Conservation (phyloP, 2,113 vertebrate genomes). For the Paratilapia polleni region DNA sequence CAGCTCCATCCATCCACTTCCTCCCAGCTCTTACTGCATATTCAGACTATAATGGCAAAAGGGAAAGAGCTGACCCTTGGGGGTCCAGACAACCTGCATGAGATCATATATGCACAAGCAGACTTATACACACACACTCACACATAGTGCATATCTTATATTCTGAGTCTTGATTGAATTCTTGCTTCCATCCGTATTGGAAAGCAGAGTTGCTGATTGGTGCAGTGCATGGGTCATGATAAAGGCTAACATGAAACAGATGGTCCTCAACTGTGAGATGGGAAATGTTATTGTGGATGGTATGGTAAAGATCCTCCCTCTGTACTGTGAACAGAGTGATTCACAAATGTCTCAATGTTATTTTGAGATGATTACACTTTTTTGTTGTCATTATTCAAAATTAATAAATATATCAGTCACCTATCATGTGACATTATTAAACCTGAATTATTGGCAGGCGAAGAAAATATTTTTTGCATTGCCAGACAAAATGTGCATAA, state of each 20-base stretch:
- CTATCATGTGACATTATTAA: not conserved
- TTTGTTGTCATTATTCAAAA: not conserved
- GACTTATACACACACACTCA: not conserved
- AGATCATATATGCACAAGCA: conserved; percentile 28
- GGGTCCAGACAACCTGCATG: conserved; percentile 22
- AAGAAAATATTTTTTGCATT: too few species aligned
- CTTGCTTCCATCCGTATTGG: conserved; percentile 12
- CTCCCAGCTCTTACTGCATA: conserved; percentile 7
- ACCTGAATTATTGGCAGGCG: too few species aligned
- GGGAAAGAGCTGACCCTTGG: conserved; percentile 7
- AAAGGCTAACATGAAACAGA: conserved; percentile 56
- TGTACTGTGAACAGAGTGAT: not conserved
- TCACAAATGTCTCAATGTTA: not conserved
- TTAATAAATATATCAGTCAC: not conserved
- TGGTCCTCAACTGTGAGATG: conserved; percentile 17
- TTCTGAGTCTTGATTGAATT: conserved; percentile 6
- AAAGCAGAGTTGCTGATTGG: conserved; percentile 36
- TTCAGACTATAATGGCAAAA: conserved; percentile 28
- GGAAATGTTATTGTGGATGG: conserved; percentile 17
- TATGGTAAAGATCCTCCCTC: not conserved
- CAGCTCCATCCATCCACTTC: conserved; percentile 46
- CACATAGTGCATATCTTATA: not conserved
- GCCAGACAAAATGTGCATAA: too few species aligned
- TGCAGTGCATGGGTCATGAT: conserved; percentile 16
- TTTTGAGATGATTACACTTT: not conserved